Conservation (phyloP, 2,113 vertebrate genomes). For the Crypturellus undulatus region DNA sequence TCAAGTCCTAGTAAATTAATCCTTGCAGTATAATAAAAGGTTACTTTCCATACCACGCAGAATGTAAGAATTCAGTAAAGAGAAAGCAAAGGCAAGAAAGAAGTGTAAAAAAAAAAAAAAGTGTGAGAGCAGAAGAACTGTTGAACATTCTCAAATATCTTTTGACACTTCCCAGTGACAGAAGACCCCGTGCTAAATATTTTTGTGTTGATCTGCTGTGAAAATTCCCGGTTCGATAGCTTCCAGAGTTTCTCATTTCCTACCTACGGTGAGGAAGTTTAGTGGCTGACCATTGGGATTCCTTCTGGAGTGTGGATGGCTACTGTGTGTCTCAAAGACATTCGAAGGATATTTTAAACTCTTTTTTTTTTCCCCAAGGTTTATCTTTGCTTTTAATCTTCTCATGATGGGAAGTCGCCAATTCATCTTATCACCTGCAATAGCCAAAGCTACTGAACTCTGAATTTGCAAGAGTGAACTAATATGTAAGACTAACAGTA, state of each 20-base stretch:
- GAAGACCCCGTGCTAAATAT: conserved; percentile 56
- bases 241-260: conserved; percentile 67
- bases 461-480: neutral
- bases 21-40: neutral
- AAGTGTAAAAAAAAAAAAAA: neutral
- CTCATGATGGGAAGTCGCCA: neutral
- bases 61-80: neutral
- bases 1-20: neutral
- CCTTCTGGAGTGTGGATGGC: conserved; percentile 35
- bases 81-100: conserved; percentile 1
- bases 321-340: conserved; percentile 56
- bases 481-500: neutral
- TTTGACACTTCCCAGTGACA: conserved; percentile 57
- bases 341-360: conserved; percentile 66
- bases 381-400: conserved; percentile 21
- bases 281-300: conserved; percentile 43
- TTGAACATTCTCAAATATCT: conserved; percentile 48
- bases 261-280: conserved; percentile 32
- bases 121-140: conserved; percentile 16
- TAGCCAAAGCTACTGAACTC: neutral
- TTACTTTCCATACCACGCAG: neutral
- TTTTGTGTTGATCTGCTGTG: conserved; percentile 70
- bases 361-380: neutral
- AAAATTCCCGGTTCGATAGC: conserved; percentile 61
- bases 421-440: neutral